Conservation (phyloP, 2,797 vertebrate genomes). For the Poeciliopsis infans region DNA sequence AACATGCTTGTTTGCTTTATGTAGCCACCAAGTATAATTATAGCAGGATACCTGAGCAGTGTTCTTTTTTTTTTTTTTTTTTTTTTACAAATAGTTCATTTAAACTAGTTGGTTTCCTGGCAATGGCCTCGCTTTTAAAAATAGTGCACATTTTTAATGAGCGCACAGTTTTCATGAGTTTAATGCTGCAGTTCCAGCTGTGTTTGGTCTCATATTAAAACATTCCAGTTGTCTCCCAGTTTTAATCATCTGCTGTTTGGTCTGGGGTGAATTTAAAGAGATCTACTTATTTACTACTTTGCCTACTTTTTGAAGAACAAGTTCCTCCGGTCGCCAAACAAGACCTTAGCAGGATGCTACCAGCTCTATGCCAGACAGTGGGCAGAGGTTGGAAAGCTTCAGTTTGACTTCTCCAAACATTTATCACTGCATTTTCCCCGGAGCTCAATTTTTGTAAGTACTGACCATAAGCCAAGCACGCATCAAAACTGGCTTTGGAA, state of each 20-base stretch:
- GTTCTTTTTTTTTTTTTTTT: too few relatives aligned
- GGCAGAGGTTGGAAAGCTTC: background rate
- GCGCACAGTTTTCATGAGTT: background rate
- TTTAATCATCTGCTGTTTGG: background rate
- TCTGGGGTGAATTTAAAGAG: background rate
- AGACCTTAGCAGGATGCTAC: background rate
- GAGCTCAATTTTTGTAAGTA: background rate
- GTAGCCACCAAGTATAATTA: background rate
- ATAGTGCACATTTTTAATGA: background rate
- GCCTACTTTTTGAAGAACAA: background rate
- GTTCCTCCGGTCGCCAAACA: background rate
- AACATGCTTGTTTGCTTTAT: background rate
- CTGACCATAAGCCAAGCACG: background rate
- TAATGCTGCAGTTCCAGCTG: background rate
- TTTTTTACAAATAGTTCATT: background rate
- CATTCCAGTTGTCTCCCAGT: background rate
- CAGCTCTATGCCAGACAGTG: background rate
- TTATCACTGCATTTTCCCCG: background rate
- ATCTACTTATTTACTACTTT: background rate
- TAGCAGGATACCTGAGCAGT: background rate
- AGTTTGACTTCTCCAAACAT: background rate
- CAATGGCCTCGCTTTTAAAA: background rate
- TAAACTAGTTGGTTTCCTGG: background rate
- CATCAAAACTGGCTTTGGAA: background rate
- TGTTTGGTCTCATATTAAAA: background rate